These are phyloP conservation scores for Eupelmus urozonus DNA, from an alignment of 2,888 invertebrate species.

Conservation along the genomic window DNA sequence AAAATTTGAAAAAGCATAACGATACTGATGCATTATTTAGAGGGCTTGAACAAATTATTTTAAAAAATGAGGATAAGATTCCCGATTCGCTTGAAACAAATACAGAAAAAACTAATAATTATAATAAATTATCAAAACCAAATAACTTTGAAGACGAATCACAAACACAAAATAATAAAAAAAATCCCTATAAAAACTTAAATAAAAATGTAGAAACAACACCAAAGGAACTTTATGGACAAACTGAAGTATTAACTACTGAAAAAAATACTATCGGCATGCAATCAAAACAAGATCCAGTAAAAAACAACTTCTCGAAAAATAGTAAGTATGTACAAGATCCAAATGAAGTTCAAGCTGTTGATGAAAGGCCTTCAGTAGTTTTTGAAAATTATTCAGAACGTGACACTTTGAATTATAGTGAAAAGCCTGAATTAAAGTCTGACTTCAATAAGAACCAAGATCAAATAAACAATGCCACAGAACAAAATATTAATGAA, in stretches of 20 bases:
- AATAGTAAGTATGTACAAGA: too few species aligned
- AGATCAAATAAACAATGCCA: background rate
- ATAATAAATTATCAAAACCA: background rate
- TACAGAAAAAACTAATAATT: background rate
- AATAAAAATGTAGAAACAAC: background rate
- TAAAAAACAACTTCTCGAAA: background rate
- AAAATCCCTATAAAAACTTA: background rate
- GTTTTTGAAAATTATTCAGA: conserved; percentile 7
- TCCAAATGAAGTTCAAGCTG: conserved; percentile 20
- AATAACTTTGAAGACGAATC: background rate
- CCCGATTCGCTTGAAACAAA: background rate
- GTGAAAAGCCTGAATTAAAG: background rate
- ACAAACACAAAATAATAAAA: background rate
- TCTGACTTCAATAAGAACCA: background rate
- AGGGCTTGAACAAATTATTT: conserved; percentile 25
- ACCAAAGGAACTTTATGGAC: background rate
- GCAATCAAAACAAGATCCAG: background rate
- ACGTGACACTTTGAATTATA: background rate
- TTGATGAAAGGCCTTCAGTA: conserved; percentile 33
- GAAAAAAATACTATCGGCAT: background rate
- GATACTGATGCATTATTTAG: conserved; percentile 17
- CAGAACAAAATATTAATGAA: background rate
- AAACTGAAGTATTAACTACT: background rate
- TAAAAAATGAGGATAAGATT: conserved; percentile 10
- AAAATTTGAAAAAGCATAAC: background rate